Percentiles rank a stretch among this genome's conserved stretches.
Evolutionary conservation across 2,888 invertebrate genomes (phyloP).

Genomic region (Spisula solida): DNA sequence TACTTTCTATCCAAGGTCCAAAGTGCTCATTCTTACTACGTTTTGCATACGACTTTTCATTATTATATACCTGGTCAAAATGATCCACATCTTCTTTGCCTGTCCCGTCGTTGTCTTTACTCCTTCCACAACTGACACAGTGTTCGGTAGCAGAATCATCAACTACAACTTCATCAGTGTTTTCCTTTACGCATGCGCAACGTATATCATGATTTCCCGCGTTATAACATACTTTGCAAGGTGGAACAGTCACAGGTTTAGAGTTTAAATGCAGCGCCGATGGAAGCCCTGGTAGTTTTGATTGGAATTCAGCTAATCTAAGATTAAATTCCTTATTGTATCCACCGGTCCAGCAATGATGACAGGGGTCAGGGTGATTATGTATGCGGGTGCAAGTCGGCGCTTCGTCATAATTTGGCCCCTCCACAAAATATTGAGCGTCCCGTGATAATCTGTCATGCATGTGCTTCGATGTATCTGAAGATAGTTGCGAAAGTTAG

Average conservation of each 20-base stretch:
- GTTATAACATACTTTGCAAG: neutral
- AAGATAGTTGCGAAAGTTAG: neutral
- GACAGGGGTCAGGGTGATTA: conserved; percentile 55
- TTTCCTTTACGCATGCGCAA: neutral
- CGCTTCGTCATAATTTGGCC: neutral
- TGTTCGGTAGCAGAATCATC: neutral
- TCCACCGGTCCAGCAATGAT: conserved; percentile 44
- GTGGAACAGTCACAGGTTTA: neutral
- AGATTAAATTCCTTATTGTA: conserved; percentile 23
- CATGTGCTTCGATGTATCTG: conserved; percentile 51
- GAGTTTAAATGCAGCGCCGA: neutral
- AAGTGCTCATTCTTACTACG: conserved; percentile 24
- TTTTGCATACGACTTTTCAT: neutral
- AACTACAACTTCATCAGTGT: neutral
- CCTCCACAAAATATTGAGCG: conserved; percentile 38
- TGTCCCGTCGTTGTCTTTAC: neutral
- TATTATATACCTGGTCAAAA: neutral
- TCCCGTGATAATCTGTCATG: conserved; percentile 37
- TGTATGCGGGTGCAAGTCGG: conserved; percentile 43
- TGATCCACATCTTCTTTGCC: neutral
- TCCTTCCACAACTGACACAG: neutral
- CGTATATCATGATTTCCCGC: neutral
- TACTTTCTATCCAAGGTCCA: conserved; percentile 50
- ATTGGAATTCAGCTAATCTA: neutral
- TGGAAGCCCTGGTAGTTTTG: neutral